Evolutionary conservation across 1,140 invertebrate genomes (phyloP).

Genomic region (Solenopsis invicta): DNA sequence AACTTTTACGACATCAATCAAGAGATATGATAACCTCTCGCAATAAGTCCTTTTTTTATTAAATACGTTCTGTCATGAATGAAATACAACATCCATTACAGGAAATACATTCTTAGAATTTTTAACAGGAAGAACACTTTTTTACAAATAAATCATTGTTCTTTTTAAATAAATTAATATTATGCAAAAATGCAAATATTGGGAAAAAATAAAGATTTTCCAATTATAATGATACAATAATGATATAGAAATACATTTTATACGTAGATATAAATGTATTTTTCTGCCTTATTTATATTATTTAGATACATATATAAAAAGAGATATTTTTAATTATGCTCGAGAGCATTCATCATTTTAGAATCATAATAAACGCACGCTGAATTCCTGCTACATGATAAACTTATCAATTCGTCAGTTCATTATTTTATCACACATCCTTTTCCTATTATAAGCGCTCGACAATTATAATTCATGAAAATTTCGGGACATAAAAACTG

Average conservation of each 20-base stretch:
- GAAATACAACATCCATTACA: not conserved
- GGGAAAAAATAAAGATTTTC: not conserved
- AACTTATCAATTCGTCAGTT: constrained; percentile 60
- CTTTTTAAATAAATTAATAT: not conserved
- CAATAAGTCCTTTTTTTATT: not conserved
- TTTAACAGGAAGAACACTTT: not conserved
- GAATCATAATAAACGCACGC: not conserved
- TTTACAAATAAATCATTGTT: not conserved
- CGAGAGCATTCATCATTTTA: not conserved
- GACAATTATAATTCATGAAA: not conserved
- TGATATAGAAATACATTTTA: not conserved
- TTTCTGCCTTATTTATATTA: not conserved
- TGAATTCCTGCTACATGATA: constrained; percentile 26
- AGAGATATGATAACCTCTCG: not conserved
- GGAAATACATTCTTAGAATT: not conserved
- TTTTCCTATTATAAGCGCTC: constrained; percentile 67
- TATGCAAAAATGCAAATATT: not conserved
- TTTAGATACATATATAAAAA: not conserved
- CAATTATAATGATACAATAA: not conserved
- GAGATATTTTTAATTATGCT: constrained; percentile 18
- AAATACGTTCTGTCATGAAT: not conserved
- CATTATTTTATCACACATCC: constrained; percentile 76
- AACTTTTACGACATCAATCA: constrained; percentile 1
- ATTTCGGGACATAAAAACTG: not conserved
- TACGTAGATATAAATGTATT: not conserved